Evolutionary conservation across 1,140 invertebrate genomes (phyloP), one percentile per base, ranked within the genome.

Genomic region (Dreissena rostriformis): DNA sequence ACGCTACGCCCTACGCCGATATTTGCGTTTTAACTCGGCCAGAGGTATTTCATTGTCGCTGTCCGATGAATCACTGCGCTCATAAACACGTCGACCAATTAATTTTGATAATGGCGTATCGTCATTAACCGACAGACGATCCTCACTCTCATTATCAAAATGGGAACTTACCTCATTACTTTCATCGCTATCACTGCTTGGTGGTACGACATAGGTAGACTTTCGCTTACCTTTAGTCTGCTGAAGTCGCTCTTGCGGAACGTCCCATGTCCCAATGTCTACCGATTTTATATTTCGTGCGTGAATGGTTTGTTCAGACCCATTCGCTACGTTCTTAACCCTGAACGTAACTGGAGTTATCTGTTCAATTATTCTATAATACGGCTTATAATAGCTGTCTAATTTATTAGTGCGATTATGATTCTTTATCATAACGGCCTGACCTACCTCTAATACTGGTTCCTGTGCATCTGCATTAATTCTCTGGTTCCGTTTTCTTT

Each of bases 291-390:
- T 8, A 29, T 78, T 78, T 12, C 49, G 17, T 22, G 76, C 63
- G 28, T 78, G 63, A 0, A 51, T 49, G 0, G 65, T 61, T 26
- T 49, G 29, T 1, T 26, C 22, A 11, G 28, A n/a, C 17, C 76
- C 65, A 12, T 4, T 53, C 19, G 67, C 17, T 1, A 70, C 28
- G 67, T 68, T 68, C 17, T 24, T 63, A 19, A 81, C 28, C 6
- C 26, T 67, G 14, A 81, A 81, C 11, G 78, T 81, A 6, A 71
- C 11, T 17, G 78, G 78, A 17, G 49, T 39, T 65, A 22, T 39
- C 26, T 81, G 28, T 24, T 81, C 78, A 17, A 81, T 26, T 29
- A 81, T 73, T 15, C 76, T 15, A 22, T 53, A 78, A 68, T 78
- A 78, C 11, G 78, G 53, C 15, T 29, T 14, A 51, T 81, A 72